Conservation (phyloP, 1,140 invertebrate genomes). For the Gryllus bimaculatus region DNA sequence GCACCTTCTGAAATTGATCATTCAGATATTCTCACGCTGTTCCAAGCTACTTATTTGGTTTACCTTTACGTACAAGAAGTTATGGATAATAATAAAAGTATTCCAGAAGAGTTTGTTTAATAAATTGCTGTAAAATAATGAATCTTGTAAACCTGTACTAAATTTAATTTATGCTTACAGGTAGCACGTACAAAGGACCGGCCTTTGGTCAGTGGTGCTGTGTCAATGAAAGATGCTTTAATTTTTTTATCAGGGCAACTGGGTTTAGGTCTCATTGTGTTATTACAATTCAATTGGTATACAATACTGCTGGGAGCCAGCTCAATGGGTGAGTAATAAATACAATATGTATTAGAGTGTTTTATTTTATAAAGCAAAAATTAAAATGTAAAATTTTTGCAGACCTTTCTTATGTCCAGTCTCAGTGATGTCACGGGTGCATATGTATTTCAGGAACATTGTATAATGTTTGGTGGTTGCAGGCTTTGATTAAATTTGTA, state of each 20-base stretch:
- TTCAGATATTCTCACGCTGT: no score
- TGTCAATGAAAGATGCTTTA: conserved; percentile 63
- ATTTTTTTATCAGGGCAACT: conserved; percentile 75
- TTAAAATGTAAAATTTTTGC: conserved; percentile 16
- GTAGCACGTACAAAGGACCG: conserved; percentile 75
- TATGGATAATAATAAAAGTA: no score
- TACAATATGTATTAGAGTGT: neutral
- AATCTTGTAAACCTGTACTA: neutral
- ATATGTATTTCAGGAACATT: no score
- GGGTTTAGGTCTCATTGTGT: conserved; percentile 63
- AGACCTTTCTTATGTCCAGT: no score
- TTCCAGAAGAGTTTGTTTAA: no score
- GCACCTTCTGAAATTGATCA: no score
- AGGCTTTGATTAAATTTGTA: no score
- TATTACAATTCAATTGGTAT: conserved; percentile 87
- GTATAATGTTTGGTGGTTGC: no score
- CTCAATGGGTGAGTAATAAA: conserved; percentile 52
- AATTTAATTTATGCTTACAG: conserved; percentile 33
- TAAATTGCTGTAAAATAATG: no score
- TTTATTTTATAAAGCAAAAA: neutral
- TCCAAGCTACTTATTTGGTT: no score
- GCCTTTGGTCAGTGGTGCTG: conserved; percentile 72
- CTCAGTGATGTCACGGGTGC: no score
- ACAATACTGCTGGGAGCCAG: conserved; percentile 75
- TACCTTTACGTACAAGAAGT: no score